Conservation (phyloP, 2,113 vertebrate genomes). For the Potamarius usumacintae region DNA sequence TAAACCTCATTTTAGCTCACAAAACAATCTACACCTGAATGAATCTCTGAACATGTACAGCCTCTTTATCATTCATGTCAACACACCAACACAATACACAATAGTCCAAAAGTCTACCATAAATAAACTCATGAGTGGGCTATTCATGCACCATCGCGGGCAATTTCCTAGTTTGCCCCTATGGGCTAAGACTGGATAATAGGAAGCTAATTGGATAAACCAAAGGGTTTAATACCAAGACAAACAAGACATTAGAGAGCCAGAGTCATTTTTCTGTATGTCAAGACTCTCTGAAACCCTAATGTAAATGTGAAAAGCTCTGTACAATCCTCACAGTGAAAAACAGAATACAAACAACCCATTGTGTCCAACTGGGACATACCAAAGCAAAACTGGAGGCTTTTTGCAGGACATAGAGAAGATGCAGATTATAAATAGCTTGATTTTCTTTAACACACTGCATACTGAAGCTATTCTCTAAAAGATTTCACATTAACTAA, state of each 20-base stretch:
- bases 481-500: background rate
- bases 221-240: background rate
- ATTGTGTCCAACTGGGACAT: background rate
- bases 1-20: background rate
- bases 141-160: background rate
- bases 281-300: background rate
- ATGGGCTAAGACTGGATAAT: background rate
- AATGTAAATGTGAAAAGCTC: constrained; percentile 53
- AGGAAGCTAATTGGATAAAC: background rate
- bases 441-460: background rate
- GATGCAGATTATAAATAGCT: constrained; percentile 5
- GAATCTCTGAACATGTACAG: background rate
- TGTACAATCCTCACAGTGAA: constrained; percentile 25
- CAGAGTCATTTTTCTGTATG: background rate
- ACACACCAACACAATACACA: background rate
- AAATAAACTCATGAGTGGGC: background rate
- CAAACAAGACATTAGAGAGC: background rate
- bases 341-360: constrained; percentile 16
- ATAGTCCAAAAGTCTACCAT: background rate
- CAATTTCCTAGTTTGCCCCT: background rate
- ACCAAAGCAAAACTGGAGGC: background rate
- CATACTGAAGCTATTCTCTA: background rate
- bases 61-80: background rate
- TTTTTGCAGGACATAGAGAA: background rate
- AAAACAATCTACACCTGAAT: background rate